A percentile compares a stretch with the other conserved stretches of the same genome.
These are phyloP conservation scores for Hippocampus abdominalis DNA, from an alignment of 2,113 vertebrate genomes.

Conservation along the genomic window DNA sequence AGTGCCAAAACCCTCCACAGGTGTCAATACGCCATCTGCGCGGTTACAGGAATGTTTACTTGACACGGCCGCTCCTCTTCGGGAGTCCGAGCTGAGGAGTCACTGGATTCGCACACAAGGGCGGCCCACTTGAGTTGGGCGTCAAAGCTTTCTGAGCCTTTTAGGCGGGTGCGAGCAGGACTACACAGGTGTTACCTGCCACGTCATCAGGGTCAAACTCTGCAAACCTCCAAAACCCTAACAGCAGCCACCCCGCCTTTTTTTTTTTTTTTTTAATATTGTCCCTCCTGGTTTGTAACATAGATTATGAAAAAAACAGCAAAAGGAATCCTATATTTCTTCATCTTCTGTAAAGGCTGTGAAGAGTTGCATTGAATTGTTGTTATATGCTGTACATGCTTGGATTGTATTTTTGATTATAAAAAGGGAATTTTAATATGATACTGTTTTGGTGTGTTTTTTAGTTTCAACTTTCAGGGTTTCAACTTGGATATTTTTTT, in stretches of 20 bases:
- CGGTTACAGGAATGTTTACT: constrained; percentile 27
- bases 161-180: constrained; percentile 29
- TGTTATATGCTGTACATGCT: constrained; percentile 76
- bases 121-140: constrained; percentile 3
- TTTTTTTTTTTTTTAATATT: constrained; percentile 3
- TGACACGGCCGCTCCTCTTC: constrained; percentile 20
- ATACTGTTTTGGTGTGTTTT: constrained; percentile 22
- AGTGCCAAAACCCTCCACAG: background rate
- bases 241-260: constrained; percentile 41
- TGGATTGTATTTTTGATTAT: constrained; percentile 77
- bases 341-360: constrained; percentile 75
- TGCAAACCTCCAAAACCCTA: constrained; percentile 29
- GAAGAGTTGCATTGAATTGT: constrained; percentile 69
- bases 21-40: constrained; percentile 16
- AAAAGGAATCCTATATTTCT: constrained; percentile 65
- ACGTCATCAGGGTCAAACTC: constrained; percentile 54
- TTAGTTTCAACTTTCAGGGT: background rate
- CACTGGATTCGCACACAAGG: constrained; percentile 50
- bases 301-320: constrained; percentile 20
- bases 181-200: constrained; percentile 41
- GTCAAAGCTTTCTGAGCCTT: constrained; percentile 28
- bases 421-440: constrained; percentile 61
- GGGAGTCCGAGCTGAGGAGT: constrained; percentile 28
- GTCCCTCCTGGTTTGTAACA: constrained; percentile 63
- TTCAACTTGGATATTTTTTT: background rate